A percentile compares a stretch with the other conserved stretches of the same genome.
phyloP scores from a whole-genome alignment of 2,888 invertebrate species.

The Athetis lepigone region DNA sequence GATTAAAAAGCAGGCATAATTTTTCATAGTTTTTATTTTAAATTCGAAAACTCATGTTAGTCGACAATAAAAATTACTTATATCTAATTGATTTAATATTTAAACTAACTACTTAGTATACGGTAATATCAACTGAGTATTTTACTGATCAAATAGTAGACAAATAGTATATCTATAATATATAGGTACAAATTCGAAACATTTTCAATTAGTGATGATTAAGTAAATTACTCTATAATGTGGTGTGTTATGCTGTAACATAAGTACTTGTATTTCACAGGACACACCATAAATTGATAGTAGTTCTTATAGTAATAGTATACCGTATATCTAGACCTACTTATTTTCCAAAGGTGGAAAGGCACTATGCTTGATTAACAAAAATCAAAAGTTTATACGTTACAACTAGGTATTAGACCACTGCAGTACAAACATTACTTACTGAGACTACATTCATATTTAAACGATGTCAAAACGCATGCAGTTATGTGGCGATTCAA shows the following conservation, averaged over 20 bases:
- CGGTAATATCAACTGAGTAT: conserved; percentile 74
- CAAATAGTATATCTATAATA: conserved; percentile 69
- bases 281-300: conserved; percentile 62
- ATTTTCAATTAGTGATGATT: conserved; percentile 66
- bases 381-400: conserved; percentile 64
- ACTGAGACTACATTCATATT: conserved; percentile 47
- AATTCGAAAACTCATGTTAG: conserved; percentile 79
- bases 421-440: conserved; percentile 46
- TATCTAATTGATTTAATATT: conserved; percentile 79
- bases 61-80: conserved; percentile 83
- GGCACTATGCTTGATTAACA: conserved; percentile 87
- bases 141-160: conserved; percentile 73
- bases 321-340: conserved; percentile 73
- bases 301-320: conserved; percentile 68
- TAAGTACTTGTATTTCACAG: conserved; percentile 62
- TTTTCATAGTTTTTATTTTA: conserved; percentile 73
- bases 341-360: conserved; percentile 81
- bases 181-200: conserved; percentile 78
- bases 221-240: conserved; percentile 63
- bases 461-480: conserved; percentile 54
- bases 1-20: conserved; percentile 51
- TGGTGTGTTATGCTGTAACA: conserved; percentile 61
- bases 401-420: conserved; percentile 45
- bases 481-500: conserved; percentile 57
- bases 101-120: conserved; percentile 79